phyloP scores from a whole-genome alignment of 1,140 invertebrate genomes.

The Popillia japonica region DNA sequence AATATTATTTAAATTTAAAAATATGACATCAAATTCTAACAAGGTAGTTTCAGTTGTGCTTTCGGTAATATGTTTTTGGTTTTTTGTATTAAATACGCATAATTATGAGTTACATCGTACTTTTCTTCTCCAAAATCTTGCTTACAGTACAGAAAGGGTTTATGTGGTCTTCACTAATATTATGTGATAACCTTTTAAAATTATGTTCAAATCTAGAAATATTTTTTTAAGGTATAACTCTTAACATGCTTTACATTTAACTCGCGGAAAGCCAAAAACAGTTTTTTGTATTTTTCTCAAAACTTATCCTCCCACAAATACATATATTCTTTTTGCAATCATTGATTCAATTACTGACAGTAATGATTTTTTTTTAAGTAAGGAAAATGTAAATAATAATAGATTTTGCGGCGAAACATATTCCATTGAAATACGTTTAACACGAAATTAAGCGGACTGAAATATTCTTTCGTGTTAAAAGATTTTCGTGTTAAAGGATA shows the following conservation, averaged over 20 bases:
- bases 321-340: background rate
- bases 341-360: too few species aligned
- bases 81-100: constrained; percentile 3
- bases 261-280: constrained; percentile 14
- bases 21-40: too few species aligned
- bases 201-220: constrained; percentile 11
- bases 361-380: too few species aligned
- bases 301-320: constrained; percentile 16
- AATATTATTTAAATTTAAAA: too few species aligned
- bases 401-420: too few species aligned
- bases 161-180: background rate
- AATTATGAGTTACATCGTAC: background rate
- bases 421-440: too few species aligned
- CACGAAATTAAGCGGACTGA: too few species aligned
- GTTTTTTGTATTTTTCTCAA: constrained; percentile 25
- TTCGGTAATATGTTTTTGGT: background rate
- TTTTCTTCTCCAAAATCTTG: constrained; percentile 26
- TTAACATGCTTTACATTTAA: too few species aligned
- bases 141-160: background rate
- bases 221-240: too few species aligned
- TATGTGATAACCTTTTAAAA: constrained; percentile 23
- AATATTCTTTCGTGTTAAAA: too few species aligned
- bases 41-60: background rate
- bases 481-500: too few species aligned
- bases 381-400: too few species aligned